Evolutionary conservation across 2,888 invertebrate species (phyloP).

Genomic region (Coleophora deauratella): DNA sequence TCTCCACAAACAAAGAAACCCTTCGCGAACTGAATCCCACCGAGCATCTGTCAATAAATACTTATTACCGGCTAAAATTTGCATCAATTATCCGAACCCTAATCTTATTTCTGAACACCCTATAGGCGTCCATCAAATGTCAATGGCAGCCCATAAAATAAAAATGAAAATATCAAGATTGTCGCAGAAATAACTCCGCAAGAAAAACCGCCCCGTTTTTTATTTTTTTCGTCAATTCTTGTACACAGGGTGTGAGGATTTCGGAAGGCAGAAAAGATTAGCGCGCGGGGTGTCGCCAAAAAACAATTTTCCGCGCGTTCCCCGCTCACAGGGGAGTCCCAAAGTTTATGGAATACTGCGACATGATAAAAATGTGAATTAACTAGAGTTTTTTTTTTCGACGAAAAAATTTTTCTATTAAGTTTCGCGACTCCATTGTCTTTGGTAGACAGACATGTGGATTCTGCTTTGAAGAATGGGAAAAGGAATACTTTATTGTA

Average conservation of each 20-base stretch:
- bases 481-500: no score
- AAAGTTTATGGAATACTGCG: constrained; percentile 50
- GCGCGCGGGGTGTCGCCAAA: constrained; percentile 66
- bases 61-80: constrained; percentile 17
- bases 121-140: constrained; percentile 50
- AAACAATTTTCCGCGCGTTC: constrained; percentile 66
- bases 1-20: no score
- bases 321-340: constrained; percentile 42
- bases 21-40: constrained; percentile 15
- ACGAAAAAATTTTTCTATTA: constrained; percentile 14
- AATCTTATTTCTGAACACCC: constrained; percentile 23
- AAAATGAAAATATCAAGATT: constrained; percentile 58
- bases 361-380: constrained; percentile 60
- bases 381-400: constrained; percentile 28
- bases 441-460: no score
- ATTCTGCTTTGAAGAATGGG: no score
- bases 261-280: constrained; percentile 46
- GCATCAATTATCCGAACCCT: constrained; percentile 41
- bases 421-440: constrained; percentile 4
- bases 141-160: constrained; percentile 61
- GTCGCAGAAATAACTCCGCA: constrained; percentile 26
- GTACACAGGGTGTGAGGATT: constrained; percentile 14
- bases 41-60: no score
- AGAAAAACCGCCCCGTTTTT: constrained; percentile 25
- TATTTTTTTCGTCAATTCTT: constrained; percentile 10